phyloP scores from a whole-genome alignment of 2,113 vertebrate species.

The Tichodroma muraria region DNA sequence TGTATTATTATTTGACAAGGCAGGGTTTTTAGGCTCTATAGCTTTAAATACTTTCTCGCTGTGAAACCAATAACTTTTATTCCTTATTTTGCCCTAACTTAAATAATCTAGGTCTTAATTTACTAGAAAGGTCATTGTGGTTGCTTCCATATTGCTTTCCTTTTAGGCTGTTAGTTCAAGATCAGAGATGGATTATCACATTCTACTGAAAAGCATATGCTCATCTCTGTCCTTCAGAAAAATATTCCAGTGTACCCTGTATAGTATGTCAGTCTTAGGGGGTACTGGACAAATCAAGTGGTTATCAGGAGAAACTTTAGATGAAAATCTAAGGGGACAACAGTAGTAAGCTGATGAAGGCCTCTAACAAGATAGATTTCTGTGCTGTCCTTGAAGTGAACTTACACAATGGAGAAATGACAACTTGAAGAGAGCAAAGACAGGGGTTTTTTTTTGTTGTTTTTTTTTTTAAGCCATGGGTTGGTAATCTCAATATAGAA shows the following conservation, averaged over 20 bases:
- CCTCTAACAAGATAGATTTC: not conserved
- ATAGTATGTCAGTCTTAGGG: not conserved
- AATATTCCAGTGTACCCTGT: not conserved
- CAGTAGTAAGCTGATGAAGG: not conserved
- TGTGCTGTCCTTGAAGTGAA: not conserved
- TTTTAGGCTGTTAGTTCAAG: not conserved
- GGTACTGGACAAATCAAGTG: not conserved
- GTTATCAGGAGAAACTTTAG: accelerated
- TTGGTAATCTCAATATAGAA: not conserved
- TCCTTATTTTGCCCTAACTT: not conserved
- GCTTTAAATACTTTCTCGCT: not conserved
- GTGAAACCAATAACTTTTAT: not conserved
- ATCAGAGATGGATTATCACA: not conserved
- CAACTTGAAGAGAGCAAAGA: not conserved
- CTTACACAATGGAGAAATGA: not conserved
- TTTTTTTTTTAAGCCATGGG: not conserved
- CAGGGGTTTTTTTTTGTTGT: too few species aligned
- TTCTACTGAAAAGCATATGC: not conserved
- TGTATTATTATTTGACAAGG: not conserved
- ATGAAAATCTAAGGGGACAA: not conserved
- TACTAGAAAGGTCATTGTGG: not conserved
- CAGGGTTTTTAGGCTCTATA: not conserved
- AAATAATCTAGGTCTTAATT: not conserved
- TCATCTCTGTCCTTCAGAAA: not conserved
- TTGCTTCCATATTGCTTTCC: not conserved